Conservation (phyloP, 2,797 vertebrate genomes). For the Loris lydekkerianus region DNA sequence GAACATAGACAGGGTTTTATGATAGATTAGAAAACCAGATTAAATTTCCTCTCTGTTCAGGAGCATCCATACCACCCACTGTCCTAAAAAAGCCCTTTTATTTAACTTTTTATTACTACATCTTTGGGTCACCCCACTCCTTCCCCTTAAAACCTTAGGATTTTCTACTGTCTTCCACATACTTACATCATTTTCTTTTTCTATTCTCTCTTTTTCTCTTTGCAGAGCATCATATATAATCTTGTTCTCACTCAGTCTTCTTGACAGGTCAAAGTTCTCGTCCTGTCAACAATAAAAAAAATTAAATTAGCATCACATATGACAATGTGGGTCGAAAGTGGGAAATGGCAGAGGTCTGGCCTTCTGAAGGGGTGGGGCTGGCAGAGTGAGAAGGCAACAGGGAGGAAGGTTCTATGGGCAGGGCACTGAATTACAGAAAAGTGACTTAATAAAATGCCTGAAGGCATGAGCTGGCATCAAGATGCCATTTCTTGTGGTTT, state of each 20-base stretch:
- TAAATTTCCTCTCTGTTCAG: neutral
- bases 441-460: neutral
- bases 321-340: neutral
- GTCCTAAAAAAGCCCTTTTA: neutral
- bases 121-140: neutral
- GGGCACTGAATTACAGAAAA: neutral
- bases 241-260: constrained; percentile 76
- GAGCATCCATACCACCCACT: neutral
- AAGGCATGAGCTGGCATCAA: neutral
- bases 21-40: neutral
- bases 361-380: neutral
- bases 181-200: constrained; percentile 83
- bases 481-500: neutral
- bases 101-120: neutral
- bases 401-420: neutral
- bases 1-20: neutral
- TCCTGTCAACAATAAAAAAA: constrained; percentile 74
- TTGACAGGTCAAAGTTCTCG: constrained; percentile 56
- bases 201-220: constrained; percentile 66
- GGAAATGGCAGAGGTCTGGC: neutral
- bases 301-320: neutral
- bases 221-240: constrained; percentile 66
- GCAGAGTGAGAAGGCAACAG: neutral
- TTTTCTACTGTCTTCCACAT: neutral
- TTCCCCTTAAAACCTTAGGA: neutral